Base-by-base conservation (phyloP, 2,113 vertebrate genomes). In the Rostratula benghalensis region DNA sequence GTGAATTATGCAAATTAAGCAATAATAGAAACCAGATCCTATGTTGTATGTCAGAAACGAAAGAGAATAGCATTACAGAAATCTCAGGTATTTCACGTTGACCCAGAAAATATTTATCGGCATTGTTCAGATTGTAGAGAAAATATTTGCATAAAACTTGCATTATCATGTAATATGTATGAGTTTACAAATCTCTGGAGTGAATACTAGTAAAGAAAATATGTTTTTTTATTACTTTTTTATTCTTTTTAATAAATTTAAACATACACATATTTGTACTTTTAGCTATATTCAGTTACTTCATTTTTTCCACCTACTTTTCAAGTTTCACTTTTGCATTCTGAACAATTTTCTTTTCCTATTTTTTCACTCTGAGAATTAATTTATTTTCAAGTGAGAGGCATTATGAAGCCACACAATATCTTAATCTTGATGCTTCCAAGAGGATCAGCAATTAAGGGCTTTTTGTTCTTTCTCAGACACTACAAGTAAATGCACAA, bases 1-100 rank as follows among this genome's bases (percentile, higher is more conserved):
- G 41, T 97, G 65, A 95, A 90, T 97, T 97, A 97, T 94, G 94
- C 70, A 97, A 92, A 94, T 92, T 81, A 94, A 94, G 18, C 13
- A 91, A 10, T 73, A 93, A 51, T 65, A 74, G 33, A 71, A 90
- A 89, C 61, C 4, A 86, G 56, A 94, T 89, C 10, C n/a, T 87
- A 71, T 86, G 81, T 76, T 82, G 41, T 63, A 39, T 70, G 48
- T 94, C 89, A 94, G 48, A 95, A 87, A 63, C 17, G 67, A 89
- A 75, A 54, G 27, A 33, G 30, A 78, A 93, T 56, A 61, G n/a
- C 84, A 51, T 97, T 94, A 91, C 89, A 96, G 43, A 93, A 77
- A 77, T 92, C 87, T 31, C 76, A 93, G 35, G 33, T 92, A 70
- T 96, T 93, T 83, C 91, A 92, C 48, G 53, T 10, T 51, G 67